phyloP scores from a whole-genome alignment of 2,113 vertebrate species.

The Malurus alboscapulatus region DNA sequence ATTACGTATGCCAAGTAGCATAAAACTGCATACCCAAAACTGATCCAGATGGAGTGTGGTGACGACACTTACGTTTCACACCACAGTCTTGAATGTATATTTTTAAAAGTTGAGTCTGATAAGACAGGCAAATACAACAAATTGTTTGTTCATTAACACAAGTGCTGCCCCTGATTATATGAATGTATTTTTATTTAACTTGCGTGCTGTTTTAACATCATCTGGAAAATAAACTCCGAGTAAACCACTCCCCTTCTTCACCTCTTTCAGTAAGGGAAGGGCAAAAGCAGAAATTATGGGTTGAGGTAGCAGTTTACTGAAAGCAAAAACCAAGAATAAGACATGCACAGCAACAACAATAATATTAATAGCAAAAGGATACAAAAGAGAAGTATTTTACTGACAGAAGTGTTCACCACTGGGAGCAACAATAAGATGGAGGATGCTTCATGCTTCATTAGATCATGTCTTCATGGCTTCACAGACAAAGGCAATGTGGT shows the following conservation, averaged over 20 bases:
- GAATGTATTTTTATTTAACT: background rate
- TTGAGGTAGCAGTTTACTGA: background rate
- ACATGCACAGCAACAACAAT: background rate
- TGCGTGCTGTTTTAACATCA: background rate
- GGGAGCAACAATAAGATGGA: no score
- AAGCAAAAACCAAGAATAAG: background rate
- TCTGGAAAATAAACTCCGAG: background rate
- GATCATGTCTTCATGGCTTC: fast-evolving
- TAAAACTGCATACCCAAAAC: background rate
- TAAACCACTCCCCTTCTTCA: background rate
- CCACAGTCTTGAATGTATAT: background rate
- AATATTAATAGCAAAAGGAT: background rate
- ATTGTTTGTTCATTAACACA: no score
- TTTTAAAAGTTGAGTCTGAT: background rate
- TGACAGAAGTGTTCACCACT: background rate
- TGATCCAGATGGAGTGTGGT: background rate
- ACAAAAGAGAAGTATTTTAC: background rate
- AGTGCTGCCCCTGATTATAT: background rate
- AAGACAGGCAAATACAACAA: background rate
- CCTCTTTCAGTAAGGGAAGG: background rate
- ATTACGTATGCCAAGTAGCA: background rate
- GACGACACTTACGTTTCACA: background rate
- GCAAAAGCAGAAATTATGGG: background rate
- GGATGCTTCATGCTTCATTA: background rate
- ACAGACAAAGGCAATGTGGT: background rate